phyloP scores from a whole-genome alignment of 1,140 invertebrate species.

The Episyrphus balteatus region DNA sequence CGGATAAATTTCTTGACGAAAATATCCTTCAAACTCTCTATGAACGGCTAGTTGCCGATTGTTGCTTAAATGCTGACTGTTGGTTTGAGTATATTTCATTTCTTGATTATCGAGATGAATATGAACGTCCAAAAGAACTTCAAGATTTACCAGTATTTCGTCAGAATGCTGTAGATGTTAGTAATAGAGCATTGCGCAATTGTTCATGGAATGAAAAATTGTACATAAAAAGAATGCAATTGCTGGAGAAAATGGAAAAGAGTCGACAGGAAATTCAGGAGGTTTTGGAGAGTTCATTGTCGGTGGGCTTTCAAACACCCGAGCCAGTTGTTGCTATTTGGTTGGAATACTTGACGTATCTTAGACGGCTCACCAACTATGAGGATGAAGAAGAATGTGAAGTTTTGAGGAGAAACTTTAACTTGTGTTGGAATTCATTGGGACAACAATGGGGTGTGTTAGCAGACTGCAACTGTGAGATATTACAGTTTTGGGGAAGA shows the following conservation, averaged over 20 bases:
- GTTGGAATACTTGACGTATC: slow-evolving; percentile 36
- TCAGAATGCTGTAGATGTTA: slow-evolving; percentile 29
- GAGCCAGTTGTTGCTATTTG: slow-evolving; percentile 28
- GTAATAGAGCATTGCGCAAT: slow-evolving; percentile 33
- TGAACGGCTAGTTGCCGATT: slow-evolving; percentile 15
- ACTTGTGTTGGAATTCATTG: slow-evolving; percentile 19
- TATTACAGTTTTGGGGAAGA: slow-evolving; percentile 28
- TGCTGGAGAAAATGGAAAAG: slow-evolving; percentile 27
- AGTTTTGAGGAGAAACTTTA: slow-evolving; percentile 18
- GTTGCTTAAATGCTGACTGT: slow-evolving; percentile 12
- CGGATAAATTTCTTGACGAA: slow-evolving; percentile 11
- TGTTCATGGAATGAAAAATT: slow-evolving; percentile 36
- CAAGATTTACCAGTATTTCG: slow-evolving; percentile 21
- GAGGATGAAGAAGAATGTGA: slow-evolving; percentile 9
- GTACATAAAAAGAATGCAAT: slow-evolving; percentile 27
- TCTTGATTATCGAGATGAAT: slow-evolving; percentile 27
- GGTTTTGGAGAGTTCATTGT: slow-evolving; percentile 17
- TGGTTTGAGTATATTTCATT: slow-evolving; percentile 35
- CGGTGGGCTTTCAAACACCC: slow-evolving; percentile 10
- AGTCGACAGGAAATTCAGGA: slow-evolving; percentile 16
- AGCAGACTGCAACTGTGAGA: slow-evolving; percentile 27
- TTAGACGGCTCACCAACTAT: slow-evolving; percentile 14
- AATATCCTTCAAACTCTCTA: slow-evolving; percentile 14
- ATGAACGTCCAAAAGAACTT: slow-evolving; percentile 29
- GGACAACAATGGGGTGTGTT: slow-evolving; percentile 20